These are phyloP conservation scores for Oceanodroma tethys DNA, from an alignment of 2,113 vertebrate genomes.

Conservation along the genomic window DNA sequence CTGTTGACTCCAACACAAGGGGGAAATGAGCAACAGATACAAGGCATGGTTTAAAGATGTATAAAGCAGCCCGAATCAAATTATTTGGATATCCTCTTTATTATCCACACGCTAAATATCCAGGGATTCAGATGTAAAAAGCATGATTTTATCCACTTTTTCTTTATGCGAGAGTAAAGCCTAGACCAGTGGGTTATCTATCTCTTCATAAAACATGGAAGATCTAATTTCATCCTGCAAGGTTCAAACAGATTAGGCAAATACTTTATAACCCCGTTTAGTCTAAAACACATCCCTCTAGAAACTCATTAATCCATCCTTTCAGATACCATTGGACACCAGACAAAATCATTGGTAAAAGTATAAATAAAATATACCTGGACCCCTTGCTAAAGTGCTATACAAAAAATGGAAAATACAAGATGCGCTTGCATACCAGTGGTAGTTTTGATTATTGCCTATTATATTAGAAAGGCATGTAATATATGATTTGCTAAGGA, in stretches of 20 bases:
- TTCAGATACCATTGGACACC: not conserved
- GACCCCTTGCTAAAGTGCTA: not conserved
- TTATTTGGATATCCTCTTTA: not conserved
- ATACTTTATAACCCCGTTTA: not conserved
- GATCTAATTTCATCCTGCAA: not conserved
- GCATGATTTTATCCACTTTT: not conserved
- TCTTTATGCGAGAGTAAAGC: not conserved
- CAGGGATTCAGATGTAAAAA: not conserved
- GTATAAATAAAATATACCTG: not conserved
- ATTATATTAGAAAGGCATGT: not conserved
- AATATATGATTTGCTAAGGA: not conserved
- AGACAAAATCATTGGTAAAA: not conserved
- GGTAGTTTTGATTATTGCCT: not conserved
- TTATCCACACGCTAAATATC: not conserved
- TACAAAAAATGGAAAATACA: not conserved
- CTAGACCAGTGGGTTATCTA: not conserved
- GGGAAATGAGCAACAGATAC: not conserved
- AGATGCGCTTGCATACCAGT: not conserved
- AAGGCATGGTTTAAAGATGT: not conserved
- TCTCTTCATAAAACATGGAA: not conserved
- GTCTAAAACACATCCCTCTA: not conserved
- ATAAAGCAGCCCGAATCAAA: not conserved
- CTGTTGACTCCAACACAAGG: not conserved
- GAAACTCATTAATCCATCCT: not conserved
- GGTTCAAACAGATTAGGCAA: not conserved